Evolutionary conservation across 1,140 invertebrate genomes (phyloP), one percentile per base, ranked within the genome.

Genomic region (Zaprionus capensis): DNA sequence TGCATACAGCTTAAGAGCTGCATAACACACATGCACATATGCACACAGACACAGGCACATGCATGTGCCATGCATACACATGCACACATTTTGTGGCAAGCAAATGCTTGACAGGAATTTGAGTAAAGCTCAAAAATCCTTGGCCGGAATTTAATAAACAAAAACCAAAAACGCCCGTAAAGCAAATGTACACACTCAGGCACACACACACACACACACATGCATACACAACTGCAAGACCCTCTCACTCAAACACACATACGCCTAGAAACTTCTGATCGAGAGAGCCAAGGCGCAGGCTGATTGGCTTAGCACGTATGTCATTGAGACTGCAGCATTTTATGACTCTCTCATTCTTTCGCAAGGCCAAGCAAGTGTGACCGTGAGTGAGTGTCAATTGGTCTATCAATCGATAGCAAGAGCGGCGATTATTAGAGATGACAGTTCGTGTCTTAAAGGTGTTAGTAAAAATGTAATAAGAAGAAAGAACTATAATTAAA

Each of bases 81-180:
- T 2, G 17, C 31, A 14, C 36, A 56, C 34, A 57, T 15, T 46
- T 58, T 59, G 65, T 34, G 65, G 24, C 53, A 28, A 24, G 46
- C 6, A 49, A 53, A 65, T 65, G 46, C 26, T 62, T 62, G 71
- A 62, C 66, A 70, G 66, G 66, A 62, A 74, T 74, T 51, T 57
- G 51, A 41, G 65, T 41, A 34, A 53, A 69, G 58, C 58, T 63
- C 49, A 49, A 56, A 74, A 74, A 69, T 62, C 22, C 53, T 36
- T 49, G 80, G 36, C 59, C 56, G 56, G 65, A 84, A 83, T 81
- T 84, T 73, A 84, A 83, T 83, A 83, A 83, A 80, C 81, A 75
- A 80, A 82, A 83, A 72, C 64, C 64, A 15, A 66, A 82, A 82
- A 84, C 70, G 56, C 38, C 72, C 57, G 28, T 12, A 51, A 70